Evolutionary conservation across 2,888 invertebrate genomes (phyloP), one percentile per base, ranked within the genome.

Genomic region (Dichetophora obliterata): DNA sequence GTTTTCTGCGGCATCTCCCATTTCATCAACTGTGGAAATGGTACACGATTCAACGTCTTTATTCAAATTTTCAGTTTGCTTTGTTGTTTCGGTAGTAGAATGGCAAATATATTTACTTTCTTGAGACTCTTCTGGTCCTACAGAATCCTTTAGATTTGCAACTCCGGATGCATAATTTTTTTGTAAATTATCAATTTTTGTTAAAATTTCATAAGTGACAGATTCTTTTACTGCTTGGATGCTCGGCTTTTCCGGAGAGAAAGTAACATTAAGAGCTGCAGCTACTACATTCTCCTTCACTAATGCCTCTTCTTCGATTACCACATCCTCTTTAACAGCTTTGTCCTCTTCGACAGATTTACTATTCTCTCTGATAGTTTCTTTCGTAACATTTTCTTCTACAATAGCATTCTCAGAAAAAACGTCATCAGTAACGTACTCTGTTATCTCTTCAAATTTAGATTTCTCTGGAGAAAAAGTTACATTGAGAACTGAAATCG

Each of bases 381-480:
- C n/a, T n/a, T 5, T 1, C 8, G 1, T 16, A 19, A 19, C 11
- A 3, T 16, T 52, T 19, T 5, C n/a, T 52, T 16, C 19, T 8
- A 19, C 8, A 19, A 19, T 52, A 27, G 14, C 61, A 27, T 5
- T 27, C 14, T 31, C 16, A 11, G 16, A 14, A 11, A 8, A 9
- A 14, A 16, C 27, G 31, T 31, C 27, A 14, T 61, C 52, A 52
- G 52, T 19, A 19, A 52, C n/a, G 5, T 5, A 52, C 1, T 52
- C 19, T 19, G 52, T 4, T 16, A 19, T 52, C 16, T 16, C 52
- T 3, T 52, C 5, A 19, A 52, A n/a, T 19, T 19, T 52, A 5
- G 66, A 65, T 71, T 80, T 81, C n/a, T 77, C 79, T 9, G 81
- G 79, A 9, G 80, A 80, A 75, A 79, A 81, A 52, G 68, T 79